phyloP scores from a whole-genome alignment of 2,113 vertebrate species.

The Ceyx margarethae region DNA sequence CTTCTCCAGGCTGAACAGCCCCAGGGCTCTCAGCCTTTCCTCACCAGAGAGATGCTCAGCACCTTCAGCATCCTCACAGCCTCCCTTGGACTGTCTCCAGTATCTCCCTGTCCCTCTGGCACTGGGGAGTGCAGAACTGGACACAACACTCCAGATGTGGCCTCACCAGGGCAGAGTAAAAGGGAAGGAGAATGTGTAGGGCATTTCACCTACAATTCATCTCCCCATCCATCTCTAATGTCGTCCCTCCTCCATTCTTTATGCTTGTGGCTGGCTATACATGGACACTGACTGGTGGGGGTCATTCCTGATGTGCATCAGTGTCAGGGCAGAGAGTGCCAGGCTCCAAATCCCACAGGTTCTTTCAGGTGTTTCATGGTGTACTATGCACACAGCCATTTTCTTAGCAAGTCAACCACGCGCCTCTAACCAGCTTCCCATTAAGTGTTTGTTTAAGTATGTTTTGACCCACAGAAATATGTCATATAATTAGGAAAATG shows the following conservation, averaged over 20 bases:
- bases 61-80: too few relatives aligned
- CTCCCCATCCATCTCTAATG: not conserved
- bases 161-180: too few relatives aligned
- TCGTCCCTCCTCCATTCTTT: not conserved
- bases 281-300: not conserved
- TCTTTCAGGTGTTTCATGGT: not conserved
- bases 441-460: constrained; percentile 9
- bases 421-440: not conserved
- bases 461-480: constrained; percentile 4
- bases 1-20: too few relatives aligned
- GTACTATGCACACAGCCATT: not conserved
- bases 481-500: constrained; percentile 21
- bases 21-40: too few relatives aligned
- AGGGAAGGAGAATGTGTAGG: too few relatives aligned
- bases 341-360: not conserved
- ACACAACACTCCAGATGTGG: too few relatives aligned
- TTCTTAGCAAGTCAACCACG: not conserved
- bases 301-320: not conserved
- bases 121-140: too few relatives aligned
- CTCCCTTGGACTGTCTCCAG: too few relatives aligned
- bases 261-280: not conserved
- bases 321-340: not conserved
- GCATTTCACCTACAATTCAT: not conserved
- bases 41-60: too few relatives aligned
- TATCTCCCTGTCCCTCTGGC: too few relatives aligned